A percentile compares a stretch with the other conserved stretches of the same genome.
These are phyloP conservation scores for Conger conger DNA, from an alignment of 2,113 vertebrate species.

Conservation along the genomic window DNA sequence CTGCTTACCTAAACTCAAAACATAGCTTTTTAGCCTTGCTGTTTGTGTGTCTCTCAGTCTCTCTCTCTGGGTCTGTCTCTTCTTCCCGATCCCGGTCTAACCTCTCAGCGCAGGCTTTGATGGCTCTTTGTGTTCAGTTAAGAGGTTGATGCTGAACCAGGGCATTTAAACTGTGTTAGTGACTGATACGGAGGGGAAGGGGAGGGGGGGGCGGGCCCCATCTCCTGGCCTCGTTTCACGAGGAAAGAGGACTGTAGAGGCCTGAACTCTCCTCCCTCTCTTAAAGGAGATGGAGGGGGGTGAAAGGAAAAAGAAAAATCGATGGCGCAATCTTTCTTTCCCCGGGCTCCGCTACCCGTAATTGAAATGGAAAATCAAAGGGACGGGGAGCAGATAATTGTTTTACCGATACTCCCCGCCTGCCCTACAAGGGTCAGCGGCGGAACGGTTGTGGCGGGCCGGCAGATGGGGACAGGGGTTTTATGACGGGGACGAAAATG, in stretches of 20 bases:
- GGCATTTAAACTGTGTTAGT: too few relatives aligned
- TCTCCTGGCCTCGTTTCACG: constrained; percentile 12
- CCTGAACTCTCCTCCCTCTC: constrained; percentile 72
- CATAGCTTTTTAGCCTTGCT: too few relatives aligned
- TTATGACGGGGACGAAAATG: constrained; percentile 91
- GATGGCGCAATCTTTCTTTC: constrained; percentile 88
- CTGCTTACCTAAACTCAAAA: too few relatives aligned
- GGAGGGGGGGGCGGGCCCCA: too few relatives aligned
- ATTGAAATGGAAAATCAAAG: constrained; percentile 97
- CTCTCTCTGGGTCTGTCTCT: background rate
- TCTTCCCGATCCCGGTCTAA: background rate
- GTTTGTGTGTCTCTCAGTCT: background rate
- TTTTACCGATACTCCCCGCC: constrained; percentile 92
- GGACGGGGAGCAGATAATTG: constrained; percentile 93
- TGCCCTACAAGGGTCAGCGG: constrained; percentile 87
- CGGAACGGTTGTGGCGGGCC: constrained; percentile 72
- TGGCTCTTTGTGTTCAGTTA: background rate
- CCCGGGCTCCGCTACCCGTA: constrained; percentile 85
- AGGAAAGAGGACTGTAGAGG: constrained; percentile 21
- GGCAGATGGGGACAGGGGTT: constrained; percentile 58
- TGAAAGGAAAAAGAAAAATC: constrained; percentile 66
- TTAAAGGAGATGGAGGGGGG: constrained; percentile 68
- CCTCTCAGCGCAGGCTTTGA: too few relatives aligned
- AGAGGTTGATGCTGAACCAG: background rate
- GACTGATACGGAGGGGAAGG: too few relatives aligned